Evolutionary conservation across 2,113 vertebrate species (phyloP).

Genomic region (Gulo gulo): DNA sequence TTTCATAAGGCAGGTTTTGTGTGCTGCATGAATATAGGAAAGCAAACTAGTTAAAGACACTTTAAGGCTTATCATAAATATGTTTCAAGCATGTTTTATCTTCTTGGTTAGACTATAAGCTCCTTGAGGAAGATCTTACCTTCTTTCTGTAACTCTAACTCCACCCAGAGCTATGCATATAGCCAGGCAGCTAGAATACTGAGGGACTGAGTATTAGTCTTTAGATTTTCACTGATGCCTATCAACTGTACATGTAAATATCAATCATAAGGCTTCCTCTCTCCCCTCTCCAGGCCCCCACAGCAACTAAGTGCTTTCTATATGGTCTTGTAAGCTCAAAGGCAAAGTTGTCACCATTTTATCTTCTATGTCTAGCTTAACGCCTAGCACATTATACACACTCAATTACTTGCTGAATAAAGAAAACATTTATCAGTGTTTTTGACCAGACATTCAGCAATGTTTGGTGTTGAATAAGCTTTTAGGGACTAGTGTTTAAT

Average conservation of each 20-base stretch:
- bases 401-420: neutral
- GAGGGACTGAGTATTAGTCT: neutral
- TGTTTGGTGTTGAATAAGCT: neutral
- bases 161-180: neutral
- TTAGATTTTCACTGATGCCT: neutral
- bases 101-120: neutral
- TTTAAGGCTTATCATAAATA: neutral
- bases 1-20: neutral
- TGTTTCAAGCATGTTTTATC: neutral
- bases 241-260: neutral
- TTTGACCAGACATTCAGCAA: neutral
- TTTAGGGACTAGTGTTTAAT: neutral
- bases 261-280: neutral
- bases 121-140: neutral
- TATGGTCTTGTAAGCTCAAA: neutral
- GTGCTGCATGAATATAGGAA: neutral
- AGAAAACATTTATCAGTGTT: neutral
- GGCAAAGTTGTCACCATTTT: neutral
- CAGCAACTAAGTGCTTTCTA: neutral
- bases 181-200: neutral
- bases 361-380: neutral
- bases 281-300: no score
- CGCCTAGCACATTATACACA: neutral
- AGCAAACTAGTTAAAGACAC: neutral
- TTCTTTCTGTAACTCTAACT: neutral